phyloP scores from a whole-genome alignment of 2,113 vertebrate species.

The Stigmatopora nigra region DNA sequence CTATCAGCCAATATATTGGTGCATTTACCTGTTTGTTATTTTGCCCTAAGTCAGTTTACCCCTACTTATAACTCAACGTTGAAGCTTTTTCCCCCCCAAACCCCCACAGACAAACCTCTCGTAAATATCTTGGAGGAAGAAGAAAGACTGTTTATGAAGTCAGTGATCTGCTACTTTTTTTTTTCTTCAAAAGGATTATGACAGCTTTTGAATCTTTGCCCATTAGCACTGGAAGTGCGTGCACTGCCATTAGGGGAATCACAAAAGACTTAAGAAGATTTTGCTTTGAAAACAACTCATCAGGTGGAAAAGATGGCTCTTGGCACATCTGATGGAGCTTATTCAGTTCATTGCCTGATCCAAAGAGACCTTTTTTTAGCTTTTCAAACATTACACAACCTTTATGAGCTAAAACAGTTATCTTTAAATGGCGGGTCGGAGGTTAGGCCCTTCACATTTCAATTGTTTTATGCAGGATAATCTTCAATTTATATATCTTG shows the following conservation, averaged over 20 bases:
- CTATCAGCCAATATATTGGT: slow-evolving; percentile 55
- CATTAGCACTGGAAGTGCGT: slow-evolving; percentile 46
- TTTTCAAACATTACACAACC: not conserved
- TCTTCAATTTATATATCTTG: too few relatives aligned
- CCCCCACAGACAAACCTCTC: slow-evolving; percentile 13
- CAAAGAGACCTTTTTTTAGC: not conserved
- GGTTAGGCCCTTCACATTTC: too few relatives aligned
- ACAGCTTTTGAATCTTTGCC: slow-evolving; percentile 48
- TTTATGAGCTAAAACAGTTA: not conserved
- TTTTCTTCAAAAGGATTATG: slow-evolving; percentile 41
- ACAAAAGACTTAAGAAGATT: slow-evolving; percentile 39
- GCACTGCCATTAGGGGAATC: slow-evolving; percentile 34
- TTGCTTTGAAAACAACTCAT: slow-evolving; percentile 41
- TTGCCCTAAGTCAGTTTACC: slow-evolving; percentile 40
- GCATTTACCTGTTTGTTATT: slow-evolving; percentile 54
- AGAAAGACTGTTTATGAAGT: slow-evolving; percentile 43
- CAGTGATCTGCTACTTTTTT: slow-evolving; percentile 37
- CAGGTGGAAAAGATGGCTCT: slow-evolving; percentile 31
- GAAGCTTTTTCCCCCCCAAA: slow-evolving; percentile 24
- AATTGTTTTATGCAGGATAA: too few relatives aligned
- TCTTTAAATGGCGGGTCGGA: not conserved
- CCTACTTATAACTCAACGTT: slow-evolving; percentile 23
- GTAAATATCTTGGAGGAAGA: slow-evolving; percentile 41
- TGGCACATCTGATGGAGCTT: slow-evolving; percentile 31
- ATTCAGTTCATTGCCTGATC: slow-evolving; percentile 5